These are phyloP conservation scores for Gouania willdenowi DNA, from an alignment of 2,797 vertebrate genomes.

Conservation along the genomic window DNA sequence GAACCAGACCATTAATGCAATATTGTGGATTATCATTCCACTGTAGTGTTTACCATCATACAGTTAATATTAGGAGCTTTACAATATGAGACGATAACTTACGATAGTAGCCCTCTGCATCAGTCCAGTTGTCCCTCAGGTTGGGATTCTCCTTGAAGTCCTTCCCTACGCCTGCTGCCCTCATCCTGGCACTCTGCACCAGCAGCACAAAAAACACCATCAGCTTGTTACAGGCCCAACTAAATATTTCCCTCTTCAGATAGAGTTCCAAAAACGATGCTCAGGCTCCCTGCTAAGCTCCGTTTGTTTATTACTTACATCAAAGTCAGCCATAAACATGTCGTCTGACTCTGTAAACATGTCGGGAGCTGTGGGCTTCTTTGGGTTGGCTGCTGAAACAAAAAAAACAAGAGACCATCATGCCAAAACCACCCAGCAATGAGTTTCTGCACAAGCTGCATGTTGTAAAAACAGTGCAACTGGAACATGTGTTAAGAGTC, in stretches of 20 bases:
- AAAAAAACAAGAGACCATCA: background rate
- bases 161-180: slow-evolving; percentile 94
- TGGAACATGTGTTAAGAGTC: slow-evolving; percentile 63
- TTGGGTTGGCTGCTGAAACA: slow-evolving; percentile 86
- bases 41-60: too few species aligned
- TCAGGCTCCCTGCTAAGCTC: background rate
- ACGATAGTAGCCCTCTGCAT: slow-evolving; percentile 98
- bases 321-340: slow-evolving; percentile 98
- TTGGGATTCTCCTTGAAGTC: slow-evolving; percentile 99
- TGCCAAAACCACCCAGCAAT: background rate
- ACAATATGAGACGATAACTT: too few species aligned
- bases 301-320: slow-evolving; percentile 79
- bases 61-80: too few species aligned
- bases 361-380: slow-evolving; percentile 93
- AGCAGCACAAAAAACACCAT: slow-evolving; percentile 6
- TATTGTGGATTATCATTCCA: too few species aligned
- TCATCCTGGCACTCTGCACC: slow-evolving; percentile 89
- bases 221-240: background rate
- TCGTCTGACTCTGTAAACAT: slow-evolving; percentile 99
- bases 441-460: slow-evolving; percentile 2
- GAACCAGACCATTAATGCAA: too few species aligned
- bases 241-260: background rate
- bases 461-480: slow-evolving; percentile 56
- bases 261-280: background rate
- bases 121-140: slow-evolving; percentile 99